These are phyloP conservation scores for Ceratina australensis DNA, from an alignment of 1,140 invertebrate genomes.

Conservation along the genomic window DNA sequence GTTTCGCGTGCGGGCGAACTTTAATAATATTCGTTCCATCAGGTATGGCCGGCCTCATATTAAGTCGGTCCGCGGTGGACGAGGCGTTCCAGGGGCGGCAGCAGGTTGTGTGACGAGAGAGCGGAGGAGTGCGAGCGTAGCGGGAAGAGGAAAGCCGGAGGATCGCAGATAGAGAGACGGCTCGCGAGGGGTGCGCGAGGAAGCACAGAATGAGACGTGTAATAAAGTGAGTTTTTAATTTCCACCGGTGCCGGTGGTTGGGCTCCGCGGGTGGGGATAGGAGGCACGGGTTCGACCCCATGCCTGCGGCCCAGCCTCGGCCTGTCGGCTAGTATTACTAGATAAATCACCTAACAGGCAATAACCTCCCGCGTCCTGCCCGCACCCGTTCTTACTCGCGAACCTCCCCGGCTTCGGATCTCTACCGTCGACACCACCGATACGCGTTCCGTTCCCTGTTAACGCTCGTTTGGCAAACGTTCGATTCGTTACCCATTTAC, in stretches of 20 bases:
- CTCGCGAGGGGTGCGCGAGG: slow-evolving; percentile 39
- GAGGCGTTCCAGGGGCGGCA: slow-evolving; percentile 47
- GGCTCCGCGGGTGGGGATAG: slow-evolving; percentile 70
- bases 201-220: slow-evolving; percentile 78
- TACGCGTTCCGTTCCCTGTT: slow-evolving; percentile 62
- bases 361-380: slow-evolving; percentile 71
- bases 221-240: slow-evolving; percentile 81
- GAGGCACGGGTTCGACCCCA: slow-evolving; percentile 58
- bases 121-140: neutral
- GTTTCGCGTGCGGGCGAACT: slow-evolving; percentile 77
- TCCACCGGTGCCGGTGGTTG: slow-evolving; percentile 74
- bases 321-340: slow-evolving; percentile 80
- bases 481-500: no score
- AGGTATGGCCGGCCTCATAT: slow-evolving; percentile 78
- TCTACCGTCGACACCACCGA: slow-evolving; percentile 66
- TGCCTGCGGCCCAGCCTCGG: slow-evolving; percentile 64
- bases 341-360: slow-evolving; percentile 80
- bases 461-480: slow-evolving; percentile 35
- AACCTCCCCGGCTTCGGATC: slow-evolving; percentile 54
- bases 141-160: slow-evolving; percentile 36
- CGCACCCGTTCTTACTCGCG: slow-evolving; percentile 45
- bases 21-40: slow-evolving; percentile 81
- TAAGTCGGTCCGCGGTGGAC: slow-evolving; percentile 72
- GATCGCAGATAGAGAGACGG: slow-evolving; percentile 34
- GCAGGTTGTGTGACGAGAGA: slow-evolving; percentile 55